Base-by-base conservation (phyloP, 2,113 vertebrate species). In the Phainopepla nitens region DNA sequence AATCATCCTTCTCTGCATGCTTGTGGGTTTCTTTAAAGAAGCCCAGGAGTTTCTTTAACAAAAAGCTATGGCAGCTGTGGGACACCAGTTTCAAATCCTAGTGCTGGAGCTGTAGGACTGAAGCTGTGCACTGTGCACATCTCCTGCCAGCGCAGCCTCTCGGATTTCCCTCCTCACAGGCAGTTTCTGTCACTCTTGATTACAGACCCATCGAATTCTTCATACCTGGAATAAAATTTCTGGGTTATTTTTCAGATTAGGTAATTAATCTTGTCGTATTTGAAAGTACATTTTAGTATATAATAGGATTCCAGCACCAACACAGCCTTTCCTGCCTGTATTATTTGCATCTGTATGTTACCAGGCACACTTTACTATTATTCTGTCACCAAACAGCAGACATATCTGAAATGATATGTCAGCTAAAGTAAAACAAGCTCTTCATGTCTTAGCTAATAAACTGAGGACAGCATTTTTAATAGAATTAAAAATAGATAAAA, bases 41-140 rank as follows among this genome's bases (percentile, higher is more conserved):
- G 31, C 3, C 24, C 16, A n/a, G 6, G 27, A 79, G 5, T 64
- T 53, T 19, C 33, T 79, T 58, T 64, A 53, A 36, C 29, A 83
- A 51, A 79, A 86, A 69, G 8, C 9, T 72, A 2, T 0, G 2
- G n/a, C 33, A 79, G 5, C 24, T 69, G 1, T 69, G 49, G 24
- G 33, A 84, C 36, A 31, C 2, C 45, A 66, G 16, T 83, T 81
- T 83, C 20, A 29, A 19, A 29, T 21, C 20, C 31, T 5, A 1
- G 2, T 62, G 36, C 47, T 60, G 27, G 44, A 53, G 36, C 16
- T n/a, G 35, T 16, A 6, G 15, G 23, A 42, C 13, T 27, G 27
- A 89, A 47, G 6, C 29, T 76, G 39, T 0, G 0, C 15, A 1
- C 39, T 53, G 1, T 0, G 2, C 15, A 77, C 45, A 47, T 16